A percentile compares a stretch with the other conserved stretches of the same genome.
phyloP scores from a whole-genome alignment of 2,888 invertebrate genomes.

The Dermolepida albohirtum region DNA sequence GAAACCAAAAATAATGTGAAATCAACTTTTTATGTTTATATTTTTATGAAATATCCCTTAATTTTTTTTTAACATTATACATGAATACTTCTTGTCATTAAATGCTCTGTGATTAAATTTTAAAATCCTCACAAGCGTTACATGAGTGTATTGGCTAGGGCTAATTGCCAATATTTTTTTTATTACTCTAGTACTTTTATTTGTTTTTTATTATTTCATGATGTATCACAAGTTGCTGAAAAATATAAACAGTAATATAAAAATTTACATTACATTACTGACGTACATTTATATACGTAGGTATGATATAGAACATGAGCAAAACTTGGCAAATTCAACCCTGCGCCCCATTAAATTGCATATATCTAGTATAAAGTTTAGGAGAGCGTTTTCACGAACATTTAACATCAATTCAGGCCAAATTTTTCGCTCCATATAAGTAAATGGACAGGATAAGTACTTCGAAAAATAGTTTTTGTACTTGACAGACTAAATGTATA shows the following conservation, averaged over 20 bases:
- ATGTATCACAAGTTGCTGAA: background rate
- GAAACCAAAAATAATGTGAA: no score
- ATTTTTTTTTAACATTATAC: no score
- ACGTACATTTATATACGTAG: background rate
- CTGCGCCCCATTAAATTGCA: conserved; percentile 9
- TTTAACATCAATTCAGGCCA: conserved; percentile 7
- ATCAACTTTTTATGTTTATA: no score
- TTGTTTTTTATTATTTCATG: background rate
- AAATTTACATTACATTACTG: conserved; percentile 7
- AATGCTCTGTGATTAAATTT: no score
- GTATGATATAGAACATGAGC: background rate
- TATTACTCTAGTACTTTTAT: background rate
- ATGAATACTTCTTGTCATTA: no score
- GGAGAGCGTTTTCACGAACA: conserved; percentile 17
- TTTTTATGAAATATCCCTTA: no score
- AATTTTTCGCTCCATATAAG: background rate
- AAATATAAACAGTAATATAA: background rate
- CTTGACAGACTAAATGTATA: background rate
- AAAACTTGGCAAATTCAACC: conserved; percentile 10
- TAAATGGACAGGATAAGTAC: background rate
- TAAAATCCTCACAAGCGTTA: no score
- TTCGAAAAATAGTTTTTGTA: background rate
- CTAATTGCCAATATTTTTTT: no score
- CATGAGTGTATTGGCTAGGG: no score
- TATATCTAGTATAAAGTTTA: conserved; percentile 1